Evolutionary conservation across 2,888 invertebrate species (phyloP).

Genomic region (Ditylenchus weischeri): DNA sequence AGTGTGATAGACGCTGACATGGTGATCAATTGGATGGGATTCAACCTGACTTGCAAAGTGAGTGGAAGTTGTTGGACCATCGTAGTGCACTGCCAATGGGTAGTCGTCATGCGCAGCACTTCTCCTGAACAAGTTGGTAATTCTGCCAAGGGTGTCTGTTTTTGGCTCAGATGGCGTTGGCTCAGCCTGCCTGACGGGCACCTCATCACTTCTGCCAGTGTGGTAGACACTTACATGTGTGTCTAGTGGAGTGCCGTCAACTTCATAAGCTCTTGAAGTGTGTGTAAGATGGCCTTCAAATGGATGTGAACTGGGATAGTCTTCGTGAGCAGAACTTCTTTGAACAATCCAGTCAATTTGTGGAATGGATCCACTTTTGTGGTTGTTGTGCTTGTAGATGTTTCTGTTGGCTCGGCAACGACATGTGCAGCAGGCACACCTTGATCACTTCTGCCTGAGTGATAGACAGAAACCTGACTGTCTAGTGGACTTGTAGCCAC

Average conservation of each 20-base stretch:
- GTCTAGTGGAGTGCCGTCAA: constrained; percentile 26
- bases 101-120: constrained; percentile 39
- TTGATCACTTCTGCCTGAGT: constrained; percentile 31
- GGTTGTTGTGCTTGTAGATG: not conserved
- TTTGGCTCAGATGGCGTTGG: constrained; percentile 15
- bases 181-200: constrained; percentile 6
- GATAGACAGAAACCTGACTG: constrained; percentile 34
- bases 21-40: constrained; percentile 25
- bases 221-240: constrained; percentile 38
- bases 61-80: constrained; percentile 25
- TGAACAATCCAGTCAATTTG: constrained; percentile 27
- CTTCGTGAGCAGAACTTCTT: constrained; percentile 33
- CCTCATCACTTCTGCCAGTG: constrained; percentile 25
- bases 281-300: constrained; percentile 32
- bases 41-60: constrained; percentile 16
- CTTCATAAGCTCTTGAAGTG: constrained; percentile 25
- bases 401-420: not conserved
- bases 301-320: constrained; percentile 37
- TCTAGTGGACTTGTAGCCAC: constrained; percentile 35
- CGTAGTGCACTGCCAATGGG: constrained; percentile 26
- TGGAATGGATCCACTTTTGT: constrained; percentile 7
- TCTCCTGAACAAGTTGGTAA: constrained; percentile 34
- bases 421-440: not conserved
- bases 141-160: constrained; percentile 22
- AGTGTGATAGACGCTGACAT: constrained; percentile 30